These are phyloP conservation scores for Barnardius zonarius DNA, from an alignment of 2,113 vertebrate genomes.

Conservation along the genomic window DNA sequence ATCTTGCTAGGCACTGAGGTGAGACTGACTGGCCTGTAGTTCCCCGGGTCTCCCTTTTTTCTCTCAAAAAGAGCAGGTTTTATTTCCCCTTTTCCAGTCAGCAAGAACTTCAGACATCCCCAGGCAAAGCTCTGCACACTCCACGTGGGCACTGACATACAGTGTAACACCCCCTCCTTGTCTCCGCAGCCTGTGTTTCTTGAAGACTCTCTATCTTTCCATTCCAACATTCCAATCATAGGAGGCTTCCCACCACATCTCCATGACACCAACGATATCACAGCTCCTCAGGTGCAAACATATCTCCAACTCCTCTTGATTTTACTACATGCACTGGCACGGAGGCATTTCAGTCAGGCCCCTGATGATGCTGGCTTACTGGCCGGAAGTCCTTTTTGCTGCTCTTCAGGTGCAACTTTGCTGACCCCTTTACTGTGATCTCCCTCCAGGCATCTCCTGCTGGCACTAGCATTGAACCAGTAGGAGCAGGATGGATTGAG, in stretches of 20 bases:
- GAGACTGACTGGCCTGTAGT: no score
- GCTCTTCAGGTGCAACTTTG: neutral
- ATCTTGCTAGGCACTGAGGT: no score
- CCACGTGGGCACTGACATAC: neutral
- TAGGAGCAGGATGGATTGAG: neutral
- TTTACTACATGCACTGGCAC: neutral
- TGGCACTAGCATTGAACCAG: neutral
- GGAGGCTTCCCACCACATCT: neutral
- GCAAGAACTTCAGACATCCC: neutral
- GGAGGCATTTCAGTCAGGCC: neutral
- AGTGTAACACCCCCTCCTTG: neutral
- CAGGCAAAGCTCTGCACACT: neutral
- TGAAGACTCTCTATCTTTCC: neutral
- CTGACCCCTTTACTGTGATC: neutral
- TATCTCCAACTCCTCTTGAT: neutral
- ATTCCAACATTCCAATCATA: neutral
- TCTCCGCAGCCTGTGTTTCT: neutral
- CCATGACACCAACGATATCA: neutral
- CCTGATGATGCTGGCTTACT: neutral
- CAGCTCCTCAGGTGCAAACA: neutral
- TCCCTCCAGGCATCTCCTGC: neutral
- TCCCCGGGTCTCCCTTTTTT: no score
- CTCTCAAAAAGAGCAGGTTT: no score
- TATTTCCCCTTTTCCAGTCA: no score
- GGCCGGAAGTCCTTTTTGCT: neutral